A percentile compares a stretch with the other conserved stretches of the same genome.
Conservation (phyloP, 2,113 vertebrate genomes). For the Podarcis muralis region DNA sequence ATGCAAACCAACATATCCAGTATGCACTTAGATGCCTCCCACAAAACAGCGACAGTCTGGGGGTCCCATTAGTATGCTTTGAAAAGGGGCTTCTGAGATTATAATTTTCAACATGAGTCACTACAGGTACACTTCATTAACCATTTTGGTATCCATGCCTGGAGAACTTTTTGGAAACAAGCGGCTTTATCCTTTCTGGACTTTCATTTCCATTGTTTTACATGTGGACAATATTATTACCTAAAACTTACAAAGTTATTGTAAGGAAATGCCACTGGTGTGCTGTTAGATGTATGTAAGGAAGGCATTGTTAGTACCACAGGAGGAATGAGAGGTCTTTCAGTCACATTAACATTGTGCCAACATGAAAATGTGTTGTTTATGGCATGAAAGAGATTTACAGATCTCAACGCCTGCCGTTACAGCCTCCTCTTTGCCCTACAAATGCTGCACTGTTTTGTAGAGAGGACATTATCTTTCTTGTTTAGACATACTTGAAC, state of each 20-base stretch:
- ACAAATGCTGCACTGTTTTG: slow-evolving; percentile 26
- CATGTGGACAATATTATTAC: background rate
- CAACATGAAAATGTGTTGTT: background rate
- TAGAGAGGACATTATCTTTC: background rate
- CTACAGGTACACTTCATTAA: background rate
- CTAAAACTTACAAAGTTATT: background rate
- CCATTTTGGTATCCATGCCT: background rate
- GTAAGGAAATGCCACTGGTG: background rate
- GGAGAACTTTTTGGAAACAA: background rate
- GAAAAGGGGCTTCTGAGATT: background rate
- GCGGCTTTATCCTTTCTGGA: background rate
- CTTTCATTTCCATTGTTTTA: background rate
- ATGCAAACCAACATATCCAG: too few relatives aligned
- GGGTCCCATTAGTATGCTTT: too few relatives aligned
- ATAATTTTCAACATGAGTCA: background rate
- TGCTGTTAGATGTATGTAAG: background rate
- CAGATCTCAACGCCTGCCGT: background rate
- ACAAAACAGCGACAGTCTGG: too few relatives aligned
- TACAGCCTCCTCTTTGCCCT: slow-evolving; percentile 1
- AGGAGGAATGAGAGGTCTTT: background rate
- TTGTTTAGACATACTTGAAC: slow-evolving; percentile 36
- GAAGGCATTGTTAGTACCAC: background rate
- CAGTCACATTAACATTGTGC: background rate
- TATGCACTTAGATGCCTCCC: too few relatives aligned
- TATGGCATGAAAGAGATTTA: slow-evolving; percentile 25